Evolutionary conservation across 2,797 vertebrate species (phyloP), one percentile per base, ranked within the genome.

Genomic region (Acanthurus leucopareius): DNA sequence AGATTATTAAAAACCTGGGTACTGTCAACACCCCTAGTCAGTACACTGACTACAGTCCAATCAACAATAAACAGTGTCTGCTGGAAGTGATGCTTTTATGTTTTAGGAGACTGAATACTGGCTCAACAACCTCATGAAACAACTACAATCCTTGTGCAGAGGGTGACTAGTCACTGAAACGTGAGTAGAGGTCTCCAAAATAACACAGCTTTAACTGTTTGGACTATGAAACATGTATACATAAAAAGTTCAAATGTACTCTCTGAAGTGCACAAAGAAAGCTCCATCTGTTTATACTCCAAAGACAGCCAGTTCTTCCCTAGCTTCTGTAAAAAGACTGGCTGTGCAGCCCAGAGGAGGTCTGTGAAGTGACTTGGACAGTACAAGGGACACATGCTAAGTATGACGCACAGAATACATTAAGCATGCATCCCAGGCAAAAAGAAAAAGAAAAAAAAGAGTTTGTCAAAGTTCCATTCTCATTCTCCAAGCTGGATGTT

Each of bases 211-310:
- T 28, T 28, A 77, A 86, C 77, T 80, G 69, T 87, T 84, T 83
- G 73, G 59, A 63, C 62, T 79, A 65, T 86, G 75, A 85, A 90
- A 93, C 42, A 75, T 83, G 84, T 86, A 73, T 81, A 88, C 76
- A 90, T 75, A 82, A 90, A 90, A 87, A 91, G 86, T 89, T 91
- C 89, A 92, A 84, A 90, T 90, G 69, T 60, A 38, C 45, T 80
- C 84, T 94, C 94, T 94, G 92, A 94, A 94, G 93, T 88, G 67
- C 63, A 88, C 35, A 75, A 91, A 91, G 28, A 91, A 87, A 87
- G 47, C 75, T 80, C 88, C 85, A 80, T 86, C 82, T 88, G 76
- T 91, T 92, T 92, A 85, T 85, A 91, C 86, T 93, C 94, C 92
- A 94, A 94, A 94, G 90, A 89, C 77, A 84, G 81, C 47, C 75